Evolutionary conservation across 2,113 vertebrate species (phyloP), one percentile per base, ranked within the genome.

Genomic region (Podarcis cretensis): DNA sequence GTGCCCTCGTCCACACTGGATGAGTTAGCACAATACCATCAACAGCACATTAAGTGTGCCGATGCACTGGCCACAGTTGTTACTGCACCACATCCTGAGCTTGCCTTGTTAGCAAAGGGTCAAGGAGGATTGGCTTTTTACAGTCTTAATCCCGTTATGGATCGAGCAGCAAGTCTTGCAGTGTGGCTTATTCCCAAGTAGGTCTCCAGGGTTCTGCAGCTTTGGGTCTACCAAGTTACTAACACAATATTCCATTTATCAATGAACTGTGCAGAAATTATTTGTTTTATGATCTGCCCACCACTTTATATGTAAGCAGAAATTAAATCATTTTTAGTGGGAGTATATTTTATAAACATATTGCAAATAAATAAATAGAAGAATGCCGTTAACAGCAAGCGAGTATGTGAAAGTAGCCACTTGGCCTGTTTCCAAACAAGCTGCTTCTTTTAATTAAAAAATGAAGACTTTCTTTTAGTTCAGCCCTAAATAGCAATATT

Each of bases 371-470:
- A 92, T 68, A 83, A 88, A 92, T 65, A 83, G 87, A 90, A 95
- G 90, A 92, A 59, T 66, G 84, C 95, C 95, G 94, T 96, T 94
- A 90, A 89, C 66, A 94, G 91, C 92, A 94, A 94, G 90, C 92
- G 90, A 87, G 86, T 90, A 69, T 90, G 85, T 85, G 76, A 73
- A 92, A 85, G 85, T 65, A 90, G n/a, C 5, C 77, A 87, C 43
- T 27, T 83, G 57, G 35, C 35, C 79, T 83, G 86, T 5, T 83
- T 76, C 66, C 13, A 76, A 35, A 20, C 3, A 23, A 32, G 37
- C 27, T 69, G 40, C 73, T 83, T 16, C 30, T 83, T 85, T 63
- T 57, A 69, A 40, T 57, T 30, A 71, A 71, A 40, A 5, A 59
- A 20, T 65, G 10, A 54, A 54, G 35, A 13, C 12, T 3, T 2